phyloP scores from a whole-genome alignment of 2,113 vertebrate species.

The Coregonus clupeaformis region DNA sequence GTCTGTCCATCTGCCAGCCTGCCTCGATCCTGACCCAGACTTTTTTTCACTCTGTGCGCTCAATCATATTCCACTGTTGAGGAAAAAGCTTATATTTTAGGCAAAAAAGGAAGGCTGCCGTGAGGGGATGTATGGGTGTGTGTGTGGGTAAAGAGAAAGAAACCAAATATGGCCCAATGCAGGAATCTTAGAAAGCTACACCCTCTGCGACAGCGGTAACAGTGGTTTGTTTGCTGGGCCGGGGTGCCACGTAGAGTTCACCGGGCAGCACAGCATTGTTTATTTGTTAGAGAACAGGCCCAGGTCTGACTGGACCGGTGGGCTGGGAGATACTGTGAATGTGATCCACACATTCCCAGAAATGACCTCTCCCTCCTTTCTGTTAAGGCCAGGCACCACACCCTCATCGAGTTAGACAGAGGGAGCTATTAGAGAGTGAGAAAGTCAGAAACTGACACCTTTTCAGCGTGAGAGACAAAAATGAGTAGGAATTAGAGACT shows the following conservation, averaged over 20 bases:
- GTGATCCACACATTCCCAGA: no score
- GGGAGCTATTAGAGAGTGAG: background rate
- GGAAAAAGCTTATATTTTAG: conserved; percentile 16
- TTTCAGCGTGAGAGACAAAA: background rate
- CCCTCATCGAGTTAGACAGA: background rate
- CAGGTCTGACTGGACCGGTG: no score
- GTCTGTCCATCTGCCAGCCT: background rate
- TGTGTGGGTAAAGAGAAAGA: background rate
- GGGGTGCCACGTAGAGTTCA: conserved; percentile 57
- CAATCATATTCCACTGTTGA: conserved; percentile 4
- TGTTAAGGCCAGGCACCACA: no score
- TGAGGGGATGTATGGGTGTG: background rate
- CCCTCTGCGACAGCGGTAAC: background rate
- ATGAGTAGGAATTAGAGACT: background rate
- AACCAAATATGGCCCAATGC: conserved; percentile 4
- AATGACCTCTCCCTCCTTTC: background rate
- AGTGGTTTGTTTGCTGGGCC: conserved; percentile 25
- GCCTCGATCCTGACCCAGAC: background rate
- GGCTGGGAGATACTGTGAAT: no score
- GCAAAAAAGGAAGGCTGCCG: background rate
- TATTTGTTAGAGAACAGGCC: no score
- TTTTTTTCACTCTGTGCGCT: no score
- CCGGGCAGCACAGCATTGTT: no score
- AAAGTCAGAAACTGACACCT: background rate
- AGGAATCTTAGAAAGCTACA: conserved; percentile 26